A percentile compares a stretch with the other conserved stretches of the same genome.
Evolutionary conservation across 1,140 invertebrate genomes (phyloP).

Genomic region (Batillaria attramentaria): DNA sequence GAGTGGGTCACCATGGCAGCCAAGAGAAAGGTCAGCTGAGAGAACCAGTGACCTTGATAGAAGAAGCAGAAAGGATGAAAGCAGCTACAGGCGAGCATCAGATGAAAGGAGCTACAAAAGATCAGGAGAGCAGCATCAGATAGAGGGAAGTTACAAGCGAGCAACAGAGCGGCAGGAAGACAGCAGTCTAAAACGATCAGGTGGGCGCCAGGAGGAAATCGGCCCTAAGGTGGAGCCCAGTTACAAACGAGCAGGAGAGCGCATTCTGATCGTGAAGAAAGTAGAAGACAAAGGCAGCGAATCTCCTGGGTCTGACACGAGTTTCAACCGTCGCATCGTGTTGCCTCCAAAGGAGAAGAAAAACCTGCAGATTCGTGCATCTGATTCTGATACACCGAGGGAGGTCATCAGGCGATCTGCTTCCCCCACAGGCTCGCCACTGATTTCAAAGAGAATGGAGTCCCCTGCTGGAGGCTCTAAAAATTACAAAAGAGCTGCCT

Average conservation of each 20-base stretch:
- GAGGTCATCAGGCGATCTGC: conserved; percentile 10
- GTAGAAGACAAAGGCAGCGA: conserved; percentile 14
- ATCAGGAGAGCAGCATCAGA: neutral
- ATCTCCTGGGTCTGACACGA: conserved; percentile 6
- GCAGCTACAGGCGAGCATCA: neutral
- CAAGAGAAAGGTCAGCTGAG: too few species aligned
- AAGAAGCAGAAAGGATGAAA: neutral
- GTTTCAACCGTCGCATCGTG: conserved; percentile 25
- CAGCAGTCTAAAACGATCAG: too few species aligned
- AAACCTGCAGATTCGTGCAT: neutral
- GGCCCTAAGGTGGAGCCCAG: too few species aligned
- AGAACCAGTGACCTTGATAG: too few species aligned
- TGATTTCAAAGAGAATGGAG: too few species aligned
- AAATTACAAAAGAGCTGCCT: too few species aligned
- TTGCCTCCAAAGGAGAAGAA: conserved; percentile 24
- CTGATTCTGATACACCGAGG: neutral
- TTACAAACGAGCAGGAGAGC: conserved; percentile 15
- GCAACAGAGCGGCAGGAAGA: too few species aligned
- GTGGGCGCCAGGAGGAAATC: too few species aligned
- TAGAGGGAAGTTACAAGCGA: too few species aligned
- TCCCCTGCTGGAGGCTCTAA: too few species aligned
- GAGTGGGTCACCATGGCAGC: too few species aligned
- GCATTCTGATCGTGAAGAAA: conserved; percentile 26
- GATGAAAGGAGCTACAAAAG: neutral
- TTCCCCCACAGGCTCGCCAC: too few species aligned